These are phyloP conservation scores for Tenthredo livida DNA, from an alignment of 2,888 invertebrate species.

Conservation along the genomic window DNA sequence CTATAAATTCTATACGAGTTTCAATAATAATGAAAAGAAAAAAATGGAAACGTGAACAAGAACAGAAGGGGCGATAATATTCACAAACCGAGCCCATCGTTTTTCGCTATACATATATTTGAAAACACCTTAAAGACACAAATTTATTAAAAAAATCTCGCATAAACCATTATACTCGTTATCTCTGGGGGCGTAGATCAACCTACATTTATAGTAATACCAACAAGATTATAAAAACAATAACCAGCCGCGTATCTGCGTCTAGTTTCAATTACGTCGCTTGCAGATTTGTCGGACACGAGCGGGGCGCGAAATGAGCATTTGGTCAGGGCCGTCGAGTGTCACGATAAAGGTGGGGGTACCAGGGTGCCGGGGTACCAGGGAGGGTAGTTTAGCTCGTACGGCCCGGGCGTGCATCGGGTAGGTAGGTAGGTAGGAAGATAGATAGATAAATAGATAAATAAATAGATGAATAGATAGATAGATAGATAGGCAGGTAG, in stretches of 20 bases:
- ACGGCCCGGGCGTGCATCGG: constrained; percentile 64
- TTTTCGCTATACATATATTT: background rate
- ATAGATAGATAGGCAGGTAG: constrained; percentile 42
- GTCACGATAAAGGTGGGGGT: constrained; percentile 10
- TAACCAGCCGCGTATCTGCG: background rate
- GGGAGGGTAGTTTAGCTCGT: constrained; percentile 67
- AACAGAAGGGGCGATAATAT: background rate
- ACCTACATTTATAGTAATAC: background rate
- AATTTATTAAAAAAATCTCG: background rate
- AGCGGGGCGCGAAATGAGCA: constrained; percentile 46
- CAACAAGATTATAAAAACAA: constrained; percentile 16
- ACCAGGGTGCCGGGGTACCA: constrained; percentile 26
- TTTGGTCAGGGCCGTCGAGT: constrained; percentile 45
- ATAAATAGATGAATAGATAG: background rate
- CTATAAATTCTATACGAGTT: background rate
- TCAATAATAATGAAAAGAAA: background rate
- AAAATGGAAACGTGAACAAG: background rate
- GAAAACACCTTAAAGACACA: background rate
- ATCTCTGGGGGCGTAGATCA: background rate
- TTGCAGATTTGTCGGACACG: constrained; percentile 28
- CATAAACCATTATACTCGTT: background rate
- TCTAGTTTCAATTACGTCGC: constrained; percentile 35
- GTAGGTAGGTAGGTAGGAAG: background rate
- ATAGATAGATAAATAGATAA: constrained; percentile 37
- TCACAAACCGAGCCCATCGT: background rate